Percentiles rank a stretch among this genome's conserved stretches.
Evolutionary conservation across 2,888 invertebrate genomes (phyloP).

Genomic region (Drepana falcataria): DNA sequence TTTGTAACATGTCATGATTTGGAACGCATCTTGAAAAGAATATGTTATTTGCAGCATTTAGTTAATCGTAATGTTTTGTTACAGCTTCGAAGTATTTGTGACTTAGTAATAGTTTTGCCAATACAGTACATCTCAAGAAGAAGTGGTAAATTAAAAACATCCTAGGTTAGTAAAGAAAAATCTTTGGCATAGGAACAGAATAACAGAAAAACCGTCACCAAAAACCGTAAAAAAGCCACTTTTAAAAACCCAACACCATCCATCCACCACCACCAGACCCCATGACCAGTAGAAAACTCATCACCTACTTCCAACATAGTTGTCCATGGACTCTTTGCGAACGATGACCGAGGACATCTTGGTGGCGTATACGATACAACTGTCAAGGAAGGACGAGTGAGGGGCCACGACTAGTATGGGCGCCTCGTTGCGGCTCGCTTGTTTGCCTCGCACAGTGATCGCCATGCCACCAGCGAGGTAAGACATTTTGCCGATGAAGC

Average conservation of each 20-base stretch:
- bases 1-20: slow-evolving; percentile 6
- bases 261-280: slow-evolving; percentile 18
- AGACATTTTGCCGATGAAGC: slow-evolving; percentile 85
- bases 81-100: too few relatives aligned
- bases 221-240: neutral
- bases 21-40: neutral
- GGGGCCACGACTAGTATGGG: slow-evolving; percentile 92
- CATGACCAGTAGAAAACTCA: slow-evolving; percentile 32
- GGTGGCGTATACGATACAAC: slow-evolving; percentile 89
- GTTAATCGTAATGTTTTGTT: too few relatives aligned
- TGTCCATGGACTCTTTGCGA: slow-evolving; percentile 88
- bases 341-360: slow-evolving; percentile 91
- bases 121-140: too few relatives aligned
- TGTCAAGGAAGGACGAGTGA: slow-evolving; percentile 93
- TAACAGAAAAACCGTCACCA: slow-evolving; percentile 8
- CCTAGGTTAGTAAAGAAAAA: too few relatives aligned
- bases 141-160: too few relatives aligned
- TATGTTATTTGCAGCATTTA: too few relatives aligned
- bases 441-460: slow-evolving; percentile 86
- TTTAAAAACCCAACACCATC: slow-evolving; percentile 18
- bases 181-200: too few relatives aligned
- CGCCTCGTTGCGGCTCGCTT: slow-evolving; percentile 87
- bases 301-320: slow-evolving; percentile 92
- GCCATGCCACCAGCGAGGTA: slow-evolving; percentile 88
- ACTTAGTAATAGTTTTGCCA: too few relatives aligned